Conservation (phyloP, 2,797 vertebrate species). For the Spinibarbus caldwelli region DNA sequence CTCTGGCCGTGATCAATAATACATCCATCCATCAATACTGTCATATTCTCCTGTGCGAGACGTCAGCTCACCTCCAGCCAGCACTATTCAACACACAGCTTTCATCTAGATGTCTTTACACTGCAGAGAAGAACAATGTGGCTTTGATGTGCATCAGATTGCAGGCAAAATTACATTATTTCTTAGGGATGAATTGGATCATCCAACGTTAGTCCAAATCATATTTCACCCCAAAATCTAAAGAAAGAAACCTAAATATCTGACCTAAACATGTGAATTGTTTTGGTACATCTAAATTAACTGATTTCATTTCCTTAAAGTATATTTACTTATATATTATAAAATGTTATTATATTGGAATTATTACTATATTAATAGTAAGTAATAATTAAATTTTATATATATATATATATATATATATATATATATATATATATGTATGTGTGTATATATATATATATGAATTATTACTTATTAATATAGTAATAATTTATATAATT, state of each 20-base stretch:
- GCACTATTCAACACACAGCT: neutral
- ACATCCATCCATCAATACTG: constrained; percentile 7
- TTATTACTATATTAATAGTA: no score
- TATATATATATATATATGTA: no score
- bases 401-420: no score
- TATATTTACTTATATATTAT: no score
- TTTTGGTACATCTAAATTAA: no score
- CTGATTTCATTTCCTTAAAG: no score
- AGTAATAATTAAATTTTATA: no score
- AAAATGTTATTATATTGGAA: no score
- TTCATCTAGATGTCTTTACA: neutral
- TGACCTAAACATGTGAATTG: neutral
- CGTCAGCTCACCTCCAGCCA: neutral
- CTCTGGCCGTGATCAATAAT: constrained; percentile 25
- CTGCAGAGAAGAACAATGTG: neutral
- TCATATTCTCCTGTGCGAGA: neutral
- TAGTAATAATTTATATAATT: no score
- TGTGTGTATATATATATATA: no score
- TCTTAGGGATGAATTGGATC: neutral
- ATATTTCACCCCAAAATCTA: no score
- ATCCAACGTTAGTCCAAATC: neutral
- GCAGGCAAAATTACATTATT: neutral
- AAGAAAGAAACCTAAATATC: neutral
- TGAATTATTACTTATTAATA: no score
- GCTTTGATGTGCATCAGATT: neutral